These are phyloP conservation scores for Drosophila nigrodunni DNA, from an alignment of 1,140 invertebrate species.

Conservation along the genomic window DNA sequence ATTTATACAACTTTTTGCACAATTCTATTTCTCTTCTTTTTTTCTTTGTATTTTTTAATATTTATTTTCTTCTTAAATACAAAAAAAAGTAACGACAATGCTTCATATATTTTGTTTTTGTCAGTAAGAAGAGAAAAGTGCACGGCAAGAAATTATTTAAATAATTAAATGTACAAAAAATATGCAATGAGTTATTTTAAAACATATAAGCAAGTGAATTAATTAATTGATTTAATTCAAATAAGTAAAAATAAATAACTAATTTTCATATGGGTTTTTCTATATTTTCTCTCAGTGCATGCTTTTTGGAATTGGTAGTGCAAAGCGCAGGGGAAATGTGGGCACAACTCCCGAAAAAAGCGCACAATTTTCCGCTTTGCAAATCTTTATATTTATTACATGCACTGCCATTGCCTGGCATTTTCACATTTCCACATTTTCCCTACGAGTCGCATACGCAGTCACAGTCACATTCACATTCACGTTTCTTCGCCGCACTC, in stretches of 20 bases:
- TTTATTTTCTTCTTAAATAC: slow-evolving; percentile 17
- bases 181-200: neutral
- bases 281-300: slow-evolving; percentile 31
- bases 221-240: too few relatives aligned
- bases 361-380: slow-evolving; percentile 59
- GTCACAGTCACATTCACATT: slow-evolving; percentile 30
- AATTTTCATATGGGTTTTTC: neutral
- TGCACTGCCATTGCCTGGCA: slow-evolving; percentile 40
- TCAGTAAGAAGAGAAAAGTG: neutral
- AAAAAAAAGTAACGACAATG: slow-evolving; percentile 23
- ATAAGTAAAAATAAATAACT: neutral
- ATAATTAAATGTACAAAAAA: neutral
- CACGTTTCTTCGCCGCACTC: slow-evolving; percentile 33
- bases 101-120: slow-evolving; percentile 34
- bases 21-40: slow-evolving; percentile 28
- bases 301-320: slow-evolving; percentile 1
- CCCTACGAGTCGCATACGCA: slow-evolving; percentile 30
- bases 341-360: slow-evolving; percentile 30
- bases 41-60: slow-evolving; percentile 36
- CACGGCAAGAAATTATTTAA: slow-evolving; percentile 1
- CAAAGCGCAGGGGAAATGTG: neutral
- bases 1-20: slow-evolving; percentile 46
- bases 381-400: slow-evolving; percentile 66
- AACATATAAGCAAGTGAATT: neutral
- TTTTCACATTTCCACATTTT: slow-evolving; percentile 36